phyloP scores from a whole-genome alignment of 2,797 vertebrate species.

The Sciurus vulgaris region DNA sequence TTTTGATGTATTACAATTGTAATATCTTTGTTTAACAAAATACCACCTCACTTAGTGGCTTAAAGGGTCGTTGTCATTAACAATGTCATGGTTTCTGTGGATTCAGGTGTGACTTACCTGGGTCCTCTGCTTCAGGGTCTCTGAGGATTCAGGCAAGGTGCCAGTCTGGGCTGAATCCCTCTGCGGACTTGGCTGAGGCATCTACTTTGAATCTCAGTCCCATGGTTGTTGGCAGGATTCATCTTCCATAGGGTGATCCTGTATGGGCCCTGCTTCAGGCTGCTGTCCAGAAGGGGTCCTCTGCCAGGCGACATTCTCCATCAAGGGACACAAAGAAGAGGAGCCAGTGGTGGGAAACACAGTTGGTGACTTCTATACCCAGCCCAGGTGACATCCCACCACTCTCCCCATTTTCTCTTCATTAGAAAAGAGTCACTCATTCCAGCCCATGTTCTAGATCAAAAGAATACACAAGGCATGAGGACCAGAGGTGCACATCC shows the following conservation, averaged over 20 bases:
- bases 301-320: background rate
- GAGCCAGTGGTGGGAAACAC: background rate
- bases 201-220: background rate
- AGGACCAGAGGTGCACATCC: fast-evolving
- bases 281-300: background rate
- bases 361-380: background rate
- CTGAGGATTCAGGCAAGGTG: background rate
- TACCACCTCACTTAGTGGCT: background rate
- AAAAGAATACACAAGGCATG: fast-evolving
- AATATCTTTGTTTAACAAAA: background rate
- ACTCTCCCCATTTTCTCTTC: background rate
- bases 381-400: background rate
- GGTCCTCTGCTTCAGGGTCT: background rate
- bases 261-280: background rate
- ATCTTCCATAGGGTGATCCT: background rate
- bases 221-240: background rate
- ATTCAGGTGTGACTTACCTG: too few relatives aligned
- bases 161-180: too few relatives aligned
- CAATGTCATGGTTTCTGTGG: background rate
- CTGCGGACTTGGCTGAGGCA: fast-evolving
- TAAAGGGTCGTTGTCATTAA: background rate
- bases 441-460: fast-evolving
- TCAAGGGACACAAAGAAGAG: background rate
- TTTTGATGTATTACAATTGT: background rate
- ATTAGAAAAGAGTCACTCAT: fast-evolving